These are phyloP conservation scores for Campylorhamphus procurvoides DNA, from an alignment of 2,113 vertebrate genomes.

Conservation along the genomic window DNA sequence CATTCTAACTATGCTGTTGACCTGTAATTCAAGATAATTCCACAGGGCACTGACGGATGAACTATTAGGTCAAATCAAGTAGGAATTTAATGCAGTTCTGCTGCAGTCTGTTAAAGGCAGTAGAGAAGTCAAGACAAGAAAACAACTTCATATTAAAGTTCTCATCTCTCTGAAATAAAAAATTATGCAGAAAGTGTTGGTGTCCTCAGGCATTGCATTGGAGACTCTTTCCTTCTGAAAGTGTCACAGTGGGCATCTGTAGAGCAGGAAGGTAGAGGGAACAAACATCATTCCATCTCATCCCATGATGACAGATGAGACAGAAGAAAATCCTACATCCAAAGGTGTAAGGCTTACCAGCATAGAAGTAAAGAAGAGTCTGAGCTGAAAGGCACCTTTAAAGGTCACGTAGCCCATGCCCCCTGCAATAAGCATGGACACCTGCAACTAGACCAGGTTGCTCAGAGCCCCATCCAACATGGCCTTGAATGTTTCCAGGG, in stretches of 20 bases:
- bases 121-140: neutral
- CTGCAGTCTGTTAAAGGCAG: neutral
- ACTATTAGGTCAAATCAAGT: neutral
- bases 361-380: neutral
- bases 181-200: neutral
- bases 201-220: accelerated
- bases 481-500: neutral
- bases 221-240: neutral
- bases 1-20: neutral
- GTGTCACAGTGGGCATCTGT: no score
- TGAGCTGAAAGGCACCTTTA: neutral
- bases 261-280: neutral
- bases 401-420: neutral
- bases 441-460: neutral
- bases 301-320: accelerated
- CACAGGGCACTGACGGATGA: neutral
- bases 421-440: neutral
- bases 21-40: neutral
- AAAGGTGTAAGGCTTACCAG: neutral
- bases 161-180: neutral
- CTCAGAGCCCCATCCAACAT: neutral
- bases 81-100: neutral
- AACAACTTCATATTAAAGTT: neutral
- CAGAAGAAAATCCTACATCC: neutral
- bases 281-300: neutral